phyloP scores from a whole-genome alignment of 2,113 vertebrate genomes.

The Rhinoderma darwinii region DNA sequence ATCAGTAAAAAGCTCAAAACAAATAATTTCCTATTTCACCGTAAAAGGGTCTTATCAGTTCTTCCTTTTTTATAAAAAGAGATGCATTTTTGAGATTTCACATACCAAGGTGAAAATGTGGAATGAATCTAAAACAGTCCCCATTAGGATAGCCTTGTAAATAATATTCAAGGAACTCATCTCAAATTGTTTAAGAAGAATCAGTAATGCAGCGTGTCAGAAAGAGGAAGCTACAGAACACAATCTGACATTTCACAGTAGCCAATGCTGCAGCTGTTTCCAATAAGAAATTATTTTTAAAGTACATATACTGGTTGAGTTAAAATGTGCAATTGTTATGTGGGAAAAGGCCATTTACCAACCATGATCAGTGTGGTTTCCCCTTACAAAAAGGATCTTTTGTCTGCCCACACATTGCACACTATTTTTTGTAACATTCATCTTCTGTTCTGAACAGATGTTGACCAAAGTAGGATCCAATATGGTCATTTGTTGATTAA shows the following conservation, averaged over 20 bases:
- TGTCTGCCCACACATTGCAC: constrained; percentile 58
- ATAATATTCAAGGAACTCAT: constrained; percentile 38
- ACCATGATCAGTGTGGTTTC: constrained; percentile 45
- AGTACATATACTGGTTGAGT: constrained; percentile 43
- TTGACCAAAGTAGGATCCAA: constrained; percentile 53
- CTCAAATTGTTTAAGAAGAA: constrained; percentile 35
- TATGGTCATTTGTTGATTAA: constrained; percentile 60
- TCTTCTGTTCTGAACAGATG: constrained; percentile 54
- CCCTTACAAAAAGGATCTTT: constrained; percentile 57
- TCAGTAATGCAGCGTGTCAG: constrained; percentile 50
- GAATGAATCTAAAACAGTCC: background rate
- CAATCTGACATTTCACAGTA: constrained; percentile 55
- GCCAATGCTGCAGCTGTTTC: constrained; percentile 53
- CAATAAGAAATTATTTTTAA: constrained; percentile 53
- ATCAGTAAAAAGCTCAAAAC: background rate
- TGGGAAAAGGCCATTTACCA: constrained; percentile 56
- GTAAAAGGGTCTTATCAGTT: background rate
- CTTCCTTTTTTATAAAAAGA: background rate
- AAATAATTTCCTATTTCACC: background rate
- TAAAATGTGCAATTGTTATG: constrained; percentile 51
- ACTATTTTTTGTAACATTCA: constrained; percentile 49
- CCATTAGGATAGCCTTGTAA: background rate
- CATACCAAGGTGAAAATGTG: background rate
- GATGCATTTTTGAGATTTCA: background rate
- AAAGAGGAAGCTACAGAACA: constrained; percentile 51